Evolutionary conservation across 2,797 vertebrate genomes (phyloP).

Genomic region (Antrozous pallidus): DNA sequence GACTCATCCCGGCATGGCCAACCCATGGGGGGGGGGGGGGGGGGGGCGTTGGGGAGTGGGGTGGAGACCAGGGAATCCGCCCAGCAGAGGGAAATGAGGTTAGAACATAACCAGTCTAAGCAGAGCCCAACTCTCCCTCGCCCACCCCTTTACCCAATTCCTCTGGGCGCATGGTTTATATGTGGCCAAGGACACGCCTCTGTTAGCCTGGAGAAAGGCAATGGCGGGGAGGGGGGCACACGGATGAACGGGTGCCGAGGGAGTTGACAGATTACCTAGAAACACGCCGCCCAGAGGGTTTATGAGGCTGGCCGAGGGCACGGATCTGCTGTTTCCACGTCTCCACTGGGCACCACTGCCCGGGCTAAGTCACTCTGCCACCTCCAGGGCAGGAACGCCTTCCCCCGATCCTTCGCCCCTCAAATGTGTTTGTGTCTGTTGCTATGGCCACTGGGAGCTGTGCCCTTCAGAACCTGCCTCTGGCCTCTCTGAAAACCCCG

Average conservation of each 20-base stretch:
- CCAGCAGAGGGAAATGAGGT: background rate
- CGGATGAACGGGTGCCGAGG: background rate
- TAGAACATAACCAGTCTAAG: background rate
- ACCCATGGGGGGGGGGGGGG: background rate
- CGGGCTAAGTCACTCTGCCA: background rate
- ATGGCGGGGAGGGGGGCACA: background rate
- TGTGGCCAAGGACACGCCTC: background rate
- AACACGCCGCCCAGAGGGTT: background rate
- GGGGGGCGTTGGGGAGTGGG: too few species aligned
- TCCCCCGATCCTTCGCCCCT: too few species aligned
- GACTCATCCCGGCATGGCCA: background rate
- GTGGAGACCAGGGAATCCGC: background rate
- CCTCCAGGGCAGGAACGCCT: background rate
- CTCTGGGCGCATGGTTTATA: background rate
- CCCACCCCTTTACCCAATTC: background rate
- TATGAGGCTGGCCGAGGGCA: background rate
- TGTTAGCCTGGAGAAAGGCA: background rate
- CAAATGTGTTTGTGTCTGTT: background rate
- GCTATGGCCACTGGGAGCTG: background rate
- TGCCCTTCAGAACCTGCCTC: background rate
- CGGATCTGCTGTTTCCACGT: background rate
- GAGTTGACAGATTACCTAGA: background rate
- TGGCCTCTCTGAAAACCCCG: background rate
- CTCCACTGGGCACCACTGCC: rapidly evolving
- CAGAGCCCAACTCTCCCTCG: background rate